phyloP scores from a whole-genome alignment of 2,888 invertebrate genomes.

The Lasioglossum oenotherae region DNA sequence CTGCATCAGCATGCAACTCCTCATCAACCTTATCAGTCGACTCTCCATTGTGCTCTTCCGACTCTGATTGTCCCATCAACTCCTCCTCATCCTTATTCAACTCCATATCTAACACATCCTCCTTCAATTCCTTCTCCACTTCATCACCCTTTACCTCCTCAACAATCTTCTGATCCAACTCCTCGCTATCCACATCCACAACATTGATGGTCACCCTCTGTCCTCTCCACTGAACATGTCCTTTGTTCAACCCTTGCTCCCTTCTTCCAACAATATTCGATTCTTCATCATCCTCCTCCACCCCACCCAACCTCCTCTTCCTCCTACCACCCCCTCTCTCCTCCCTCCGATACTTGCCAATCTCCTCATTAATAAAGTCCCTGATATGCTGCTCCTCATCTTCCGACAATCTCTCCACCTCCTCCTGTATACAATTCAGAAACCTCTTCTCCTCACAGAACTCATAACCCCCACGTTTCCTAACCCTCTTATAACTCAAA shows the following conservation, averaged over 20 bases:
- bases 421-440: conserved; percentile 92
- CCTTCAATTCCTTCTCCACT: too few species aligned
- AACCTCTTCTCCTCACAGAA: conserved; percentile 88
- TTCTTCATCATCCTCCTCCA: not conserved
- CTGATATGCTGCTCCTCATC: conserved; percentile 83
- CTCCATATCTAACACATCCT: too few species aligned
- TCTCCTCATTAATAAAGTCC: conserved; percentile 86
- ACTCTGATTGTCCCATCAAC: too few species aligned
- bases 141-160: too few species aligned
- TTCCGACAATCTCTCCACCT: conserved; percentile 89
- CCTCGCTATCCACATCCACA: not conserved
- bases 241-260: not conserved
- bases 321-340: conserved; percentile 7
- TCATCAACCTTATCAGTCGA: too few species aligned
- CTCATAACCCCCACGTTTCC: conserved; percentile 86
- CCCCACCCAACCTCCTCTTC: not conserved
- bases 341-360: conserved; percentile 81
- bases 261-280: not conserved
- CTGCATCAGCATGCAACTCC: too few species aligned
- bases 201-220: not conserved
- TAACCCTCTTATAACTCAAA: conserved; percentile 84
- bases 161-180: too few species aligned
- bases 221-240: not conserved
- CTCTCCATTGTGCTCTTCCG: too few species aligned
- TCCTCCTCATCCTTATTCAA: too few species aligned